Conservation (phyloP, 1,140 invertebrate genomes). For the Saccostrea glomerata region DNA sequence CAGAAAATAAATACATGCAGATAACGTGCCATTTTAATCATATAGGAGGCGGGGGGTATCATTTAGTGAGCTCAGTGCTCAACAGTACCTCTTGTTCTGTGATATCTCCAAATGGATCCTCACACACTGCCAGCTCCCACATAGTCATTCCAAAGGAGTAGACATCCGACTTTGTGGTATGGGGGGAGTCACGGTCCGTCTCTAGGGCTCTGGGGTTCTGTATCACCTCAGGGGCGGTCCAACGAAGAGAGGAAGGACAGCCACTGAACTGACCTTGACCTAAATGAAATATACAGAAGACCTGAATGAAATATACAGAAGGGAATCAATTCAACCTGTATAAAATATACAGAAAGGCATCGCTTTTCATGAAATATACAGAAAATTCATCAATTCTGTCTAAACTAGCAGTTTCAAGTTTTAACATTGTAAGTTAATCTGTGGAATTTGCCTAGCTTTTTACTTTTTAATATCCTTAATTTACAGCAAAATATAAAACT, state of each 20-base stretch:
- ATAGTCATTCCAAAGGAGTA: conserved; percentile 97
- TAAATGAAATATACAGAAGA: conserved; percentile 44
- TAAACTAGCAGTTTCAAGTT: too few species aligned
- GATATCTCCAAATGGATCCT: conserved; percentile 79
- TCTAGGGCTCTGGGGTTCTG: conserved; percentile 67
- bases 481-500: too few species aligned
- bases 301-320: too few species aligned
- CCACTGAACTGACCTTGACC: conserved; percentile 74
- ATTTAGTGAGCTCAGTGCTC: too few species aligned
- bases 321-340: too few species aligned
- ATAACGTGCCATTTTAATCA: neutral
- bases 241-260: conserved; percentile 72
- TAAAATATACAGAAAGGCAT: too few species aligned
- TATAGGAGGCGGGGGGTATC: too few species aligned
- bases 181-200: conserved; percentile 74
- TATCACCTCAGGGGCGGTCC: conserved; percentile 76
- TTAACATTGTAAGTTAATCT: too few species aligned
- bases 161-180: conserved; percentile 93
- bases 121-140: conserved; percentile 95
- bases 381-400: too few species aligned
- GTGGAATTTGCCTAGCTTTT: too few species aligned
- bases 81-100: conserved; percentile 70
- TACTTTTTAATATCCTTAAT: too few species aligned
- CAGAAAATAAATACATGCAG: neutral
- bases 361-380: too few species aligned